phyloP scores from a whole-genome alignment of 2,113 vertebrate species.

The Nothoprocta perdicaria region DNA sequence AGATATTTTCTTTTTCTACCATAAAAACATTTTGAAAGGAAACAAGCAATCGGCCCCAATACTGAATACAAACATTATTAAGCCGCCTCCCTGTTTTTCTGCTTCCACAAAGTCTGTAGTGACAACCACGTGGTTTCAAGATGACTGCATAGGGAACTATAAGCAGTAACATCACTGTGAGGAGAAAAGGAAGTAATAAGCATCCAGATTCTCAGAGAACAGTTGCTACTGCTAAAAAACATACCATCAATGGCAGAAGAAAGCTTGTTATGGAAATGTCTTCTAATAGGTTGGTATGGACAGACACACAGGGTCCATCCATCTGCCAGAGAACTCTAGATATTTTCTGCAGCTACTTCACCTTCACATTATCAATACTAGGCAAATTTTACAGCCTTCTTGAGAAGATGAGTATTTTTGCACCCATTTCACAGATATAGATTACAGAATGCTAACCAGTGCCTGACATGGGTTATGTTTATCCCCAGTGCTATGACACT shows the following conservation, averaged over 20 bases:
- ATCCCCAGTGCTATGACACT: not conserved
- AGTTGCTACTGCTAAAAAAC: not conserved
- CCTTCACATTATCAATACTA: not conserved
- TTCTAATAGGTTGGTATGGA: not conserved
- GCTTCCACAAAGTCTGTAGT: not conserved
- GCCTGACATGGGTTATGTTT: not conserved
- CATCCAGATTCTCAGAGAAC: not conserved
- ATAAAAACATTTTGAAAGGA: not conserved
- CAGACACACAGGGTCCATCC: not conserved
- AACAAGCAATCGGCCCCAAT: not conserved
- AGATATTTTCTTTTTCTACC: not conserved
- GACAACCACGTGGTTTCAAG: not conserved
- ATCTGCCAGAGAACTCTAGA: not conserved
- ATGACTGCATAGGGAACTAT: not conserved
- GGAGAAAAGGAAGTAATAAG: not conserved
- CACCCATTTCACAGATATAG: not conserved
- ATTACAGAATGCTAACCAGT: not conserved
- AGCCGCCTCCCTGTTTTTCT: not conserved
- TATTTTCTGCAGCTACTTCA: not conserved
- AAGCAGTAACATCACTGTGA: not conserved
- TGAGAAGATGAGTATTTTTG: not conserved
- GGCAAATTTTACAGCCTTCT: not conserved
- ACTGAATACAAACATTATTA: not conserved
- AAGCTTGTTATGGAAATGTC: not conserved
- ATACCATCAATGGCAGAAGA: not conserved